phyloP scores from a whole-genome alignment of 2,113 vertebrate species.

The Carassius gibelio region DNA sequence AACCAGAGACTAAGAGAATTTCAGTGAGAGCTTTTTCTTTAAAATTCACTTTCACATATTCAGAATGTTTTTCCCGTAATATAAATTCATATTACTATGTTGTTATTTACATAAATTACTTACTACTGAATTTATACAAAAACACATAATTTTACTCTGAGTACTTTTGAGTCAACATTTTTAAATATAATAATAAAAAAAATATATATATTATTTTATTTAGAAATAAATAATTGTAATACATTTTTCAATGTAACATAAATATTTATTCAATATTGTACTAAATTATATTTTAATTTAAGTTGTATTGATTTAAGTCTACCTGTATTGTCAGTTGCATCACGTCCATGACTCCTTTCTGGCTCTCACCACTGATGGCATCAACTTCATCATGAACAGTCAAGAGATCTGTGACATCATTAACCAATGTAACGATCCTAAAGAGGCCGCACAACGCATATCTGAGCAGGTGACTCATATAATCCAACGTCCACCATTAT shows the following conservation, averaged over 20 bases:
- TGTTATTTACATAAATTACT: too few relatives aligned
- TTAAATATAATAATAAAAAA: too few relatives aligned
- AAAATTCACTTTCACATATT: not conserved
- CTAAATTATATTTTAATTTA: too few relatives aligned
- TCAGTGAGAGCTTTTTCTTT: conserved; percentile 70
- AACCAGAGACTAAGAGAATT: conserved; percentile 90
- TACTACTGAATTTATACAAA: too few relatives aligned
- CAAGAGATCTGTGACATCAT: conserved; percentile 96
- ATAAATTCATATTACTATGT: too few relatives aligned
- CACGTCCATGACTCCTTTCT: conserved; percentile 90
- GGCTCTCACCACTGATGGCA: conserved; percentile 93
- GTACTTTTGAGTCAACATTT: too few relatives aligned
- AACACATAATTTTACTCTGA: too few relatives aligned
- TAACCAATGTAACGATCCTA: conserved; percentile 90
- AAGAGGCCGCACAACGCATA: conserved; percentile 89
- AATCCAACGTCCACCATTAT: not conserved
- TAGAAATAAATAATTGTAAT: too few relatives aligned
- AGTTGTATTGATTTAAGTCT: not conserved
- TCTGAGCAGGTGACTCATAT: conserved; percentile 85
- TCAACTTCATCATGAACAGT: conserved; percentile 98
- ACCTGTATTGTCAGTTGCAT: conserved; percentile 77
- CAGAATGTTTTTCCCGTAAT: not conserved
- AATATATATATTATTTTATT: too few relatives aligned
- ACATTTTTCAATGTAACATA: too few relatives aligned
- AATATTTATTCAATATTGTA: too few relatives aligned